These are phyloP conservation scores for Calameuta idolon DNA, from an alignment of 2,888 invertebrate species.

Conservation along the genomic window DNA sequence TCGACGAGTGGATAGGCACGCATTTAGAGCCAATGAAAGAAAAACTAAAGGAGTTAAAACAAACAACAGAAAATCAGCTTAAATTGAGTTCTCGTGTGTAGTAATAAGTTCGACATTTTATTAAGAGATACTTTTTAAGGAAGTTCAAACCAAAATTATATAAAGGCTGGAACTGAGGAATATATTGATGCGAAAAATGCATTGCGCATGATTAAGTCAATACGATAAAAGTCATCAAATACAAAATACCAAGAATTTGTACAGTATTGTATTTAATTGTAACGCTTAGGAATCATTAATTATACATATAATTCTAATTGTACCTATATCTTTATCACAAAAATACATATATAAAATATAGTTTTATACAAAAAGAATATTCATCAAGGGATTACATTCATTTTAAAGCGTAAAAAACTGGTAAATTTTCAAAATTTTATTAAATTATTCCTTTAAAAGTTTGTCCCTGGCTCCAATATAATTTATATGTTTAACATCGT, in stretches of 20 bases:
- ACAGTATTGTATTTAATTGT: slow-evolving; percentile 4
- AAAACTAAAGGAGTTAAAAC: slow-evolving; percentile 69
- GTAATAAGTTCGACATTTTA: slow-evolving; percentile 23
- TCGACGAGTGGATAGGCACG: slow-evolving; percentile 74
- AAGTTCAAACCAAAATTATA: slow-evolving; percentile 10
- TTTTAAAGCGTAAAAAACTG: too few relatives aligned
- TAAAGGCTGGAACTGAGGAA: not conserved
- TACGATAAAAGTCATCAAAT: not conserved
- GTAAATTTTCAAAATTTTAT: too few relatives aligned
- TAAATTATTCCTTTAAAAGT: too few relatives aligned
- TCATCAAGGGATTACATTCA: too few relatives aligned
- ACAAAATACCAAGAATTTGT: not conserved
- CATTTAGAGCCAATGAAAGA: slow-evolving; percentile 70
- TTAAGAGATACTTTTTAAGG: slow-evolving; percentile 34
- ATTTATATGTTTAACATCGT: too few relatives aligned
- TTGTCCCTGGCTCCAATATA: too few relatives aligned
- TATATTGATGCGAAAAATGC: not conserved
- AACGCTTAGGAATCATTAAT: not conserved
- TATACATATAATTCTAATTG: not conserved
- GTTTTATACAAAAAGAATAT: not conserved
- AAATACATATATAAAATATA: not conserved
- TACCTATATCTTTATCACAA: not conserved
- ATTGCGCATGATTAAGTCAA: not conserved
- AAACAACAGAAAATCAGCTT: slow-evolving; percentile 70
- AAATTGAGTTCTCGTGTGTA: slow-evolving; percentile 65